Base-by-base conservation (phyloP, 2,888 invertebrate genomes). In the Pasiphila rectangulata region DNA sequence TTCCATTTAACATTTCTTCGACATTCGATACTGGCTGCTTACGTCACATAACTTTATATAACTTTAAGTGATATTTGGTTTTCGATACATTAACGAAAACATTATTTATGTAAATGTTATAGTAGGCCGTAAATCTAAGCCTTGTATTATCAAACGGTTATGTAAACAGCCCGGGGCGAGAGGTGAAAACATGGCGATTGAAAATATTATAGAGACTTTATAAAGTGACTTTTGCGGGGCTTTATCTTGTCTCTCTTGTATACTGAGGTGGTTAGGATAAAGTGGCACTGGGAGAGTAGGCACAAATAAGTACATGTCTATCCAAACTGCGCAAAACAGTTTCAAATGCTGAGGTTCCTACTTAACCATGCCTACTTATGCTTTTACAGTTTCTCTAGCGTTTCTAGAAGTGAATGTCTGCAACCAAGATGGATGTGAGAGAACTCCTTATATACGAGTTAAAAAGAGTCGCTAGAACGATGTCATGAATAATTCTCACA, bases 101-200 rank as follows among this genome's bases (percentile, higher is more conserved):
- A 43, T 52, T 17, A 16, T 51, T 50, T 54, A 57, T 57, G 57
- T 43, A 30, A 54, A 57, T 57, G 42, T 45, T 16, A 54, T 51
- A 45, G 54, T 42, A 37, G 36, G 50, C 27, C 38, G 44, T 53
- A 53, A 57, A 52, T 54, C 46, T 42, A 17, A 54, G 32, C 7
- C 40, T 54, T 44, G 41, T 56, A 39, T 12, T 38, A 53, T 50
- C 48, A 48, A 57, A 50, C 39, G 25, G 50, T 57, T 53, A 53
- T 51, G 44, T 54, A 48, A 52, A 54, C 54, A 44, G 41, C 45
- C 51, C 56, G 48, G 45, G 32, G 23, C 24, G 30, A 29, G 25
- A 16, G 37, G 19, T 10, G 16, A 16, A 32, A 24, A 12, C 10
- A n/a, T 16, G 32, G 16, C 24, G n/a, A 9, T 24, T 15, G 9